A percentile compares a stretch with the other conserved stretches of the same genome.
phyloP scores from a whole-genome alignment of 2,888 invertebrate species.

The Belgica antarctica region DNA sequence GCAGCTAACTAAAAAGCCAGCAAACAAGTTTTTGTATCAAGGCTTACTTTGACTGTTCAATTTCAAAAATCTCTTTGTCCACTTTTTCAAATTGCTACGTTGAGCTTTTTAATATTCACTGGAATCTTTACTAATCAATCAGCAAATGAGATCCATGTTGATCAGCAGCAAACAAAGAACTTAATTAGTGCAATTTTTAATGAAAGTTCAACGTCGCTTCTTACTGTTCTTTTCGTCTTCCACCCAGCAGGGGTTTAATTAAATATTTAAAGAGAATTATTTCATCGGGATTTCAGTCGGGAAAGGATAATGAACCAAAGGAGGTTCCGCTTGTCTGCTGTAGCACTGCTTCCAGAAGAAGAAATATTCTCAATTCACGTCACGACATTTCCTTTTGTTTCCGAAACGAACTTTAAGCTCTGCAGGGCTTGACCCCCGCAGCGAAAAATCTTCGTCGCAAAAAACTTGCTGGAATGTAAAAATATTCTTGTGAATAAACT shows the following conservation, averaged over 20 bases:
- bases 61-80: not conserved
- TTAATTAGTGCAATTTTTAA: not conserved
- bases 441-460: too few relatives aligned
- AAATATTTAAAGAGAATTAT: conserved; percentile 4
- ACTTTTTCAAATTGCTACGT: not conserved
- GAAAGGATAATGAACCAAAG: not conserved
- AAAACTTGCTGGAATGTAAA: too few relatives aligned
- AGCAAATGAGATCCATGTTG: not conserved
- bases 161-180: not conserved
- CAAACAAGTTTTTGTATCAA: too few relatives aligned
- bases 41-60: too few relatives aligned
- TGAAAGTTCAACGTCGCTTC: conserved; percentile 6
- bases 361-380: too few relatives aligned
- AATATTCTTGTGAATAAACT: too few relatives aligned
- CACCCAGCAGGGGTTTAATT: not conserved
- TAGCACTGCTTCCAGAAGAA: too few relatives aligned
- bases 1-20: too few relatives aligned
- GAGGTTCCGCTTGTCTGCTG: not conserved
- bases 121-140: not conserved
- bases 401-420: too few relatives aligned
- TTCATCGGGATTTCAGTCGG: not conserved
- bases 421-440: too few relatives aligned
- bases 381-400: too few relatives aligned
- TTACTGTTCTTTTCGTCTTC: too few relatives aligned
- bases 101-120: not conserved